These are phyloP conservation scores for Sarcophilus harrisii DNA, from an alignment of 2,797 vertebrate species.

Conservation along the genomic window DNA sequence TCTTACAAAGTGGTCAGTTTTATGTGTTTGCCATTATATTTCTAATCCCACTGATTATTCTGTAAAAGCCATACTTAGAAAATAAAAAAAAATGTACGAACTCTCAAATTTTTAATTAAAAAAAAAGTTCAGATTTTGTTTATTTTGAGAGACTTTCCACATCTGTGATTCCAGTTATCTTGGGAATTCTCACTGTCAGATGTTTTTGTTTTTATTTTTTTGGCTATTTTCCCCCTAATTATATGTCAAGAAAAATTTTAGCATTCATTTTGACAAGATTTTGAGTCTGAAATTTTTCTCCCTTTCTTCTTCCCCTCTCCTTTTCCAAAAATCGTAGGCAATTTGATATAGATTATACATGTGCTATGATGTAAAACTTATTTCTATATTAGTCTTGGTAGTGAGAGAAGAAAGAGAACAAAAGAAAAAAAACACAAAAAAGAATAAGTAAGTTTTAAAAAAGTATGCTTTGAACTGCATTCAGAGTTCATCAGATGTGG, in stretches of 20 bases:
- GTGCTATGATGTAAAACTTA: not conserved
- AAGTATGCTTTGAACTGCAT: not conserved
- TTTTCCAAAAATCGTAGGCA: not conserved
- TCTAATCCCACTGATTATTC: not conserved
- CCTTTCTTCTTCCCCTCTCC: not conserved
- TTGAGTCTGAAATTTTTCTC: not conserved
- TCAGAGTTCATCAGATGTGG: not conserved
- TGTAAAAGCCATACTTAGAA: conserved; percentile 21
- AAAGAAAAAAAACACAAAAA: not conserved
- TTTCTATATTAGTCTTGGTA: not conserved
- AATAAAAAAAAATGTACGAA: not conserved
- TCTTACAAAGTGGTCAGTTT: not conserved
- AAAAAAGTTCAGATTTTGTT: not conserved
- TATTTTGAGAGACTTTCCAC: not conserved
- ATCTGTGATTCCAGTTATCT: not conserved
- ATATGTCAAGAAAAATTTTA: not conserved
- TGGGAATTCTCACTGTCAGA: not conserved
- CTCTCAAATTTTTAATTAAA: not conserved
- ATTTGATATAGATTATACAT: not conserved
- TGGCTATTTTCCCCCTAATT: not conserved
- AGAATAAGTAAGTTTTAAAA: not conserved
- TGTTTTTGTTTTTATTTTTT: not conserved
- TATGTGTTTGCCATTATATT: conserved; percentile 20
- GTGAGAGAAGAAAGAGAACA: not conserved
- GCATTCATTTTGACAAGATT: not conserved